These are phyloP conservation scores for Haliclystus octoradiatus DNA, from an alignment of 30 jellyfish, hydroid and myxozoan species.

Conservation along the genomic window DNA sequence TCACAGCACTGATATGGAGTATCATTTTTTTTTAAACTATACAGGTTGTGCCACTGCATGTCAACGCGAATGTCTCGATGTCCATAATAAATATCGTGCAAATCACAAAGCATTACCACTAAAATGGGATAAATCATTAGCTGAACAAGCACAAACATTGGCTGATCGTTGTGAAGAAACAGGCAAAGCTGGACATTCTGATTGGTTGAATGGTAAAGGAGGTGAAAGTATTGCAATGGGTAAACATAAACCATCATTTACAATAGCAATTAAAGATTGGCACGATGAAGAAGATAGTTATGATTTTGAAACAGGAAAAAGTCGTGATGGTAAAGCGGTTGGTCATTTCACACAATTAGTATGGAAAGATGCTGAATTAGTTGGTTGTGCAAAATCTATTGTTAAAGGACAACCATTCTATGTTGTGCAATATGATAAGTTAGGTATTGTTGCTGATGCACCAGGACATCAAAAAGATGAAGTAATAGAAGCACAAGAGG, in stretches of 20 bases:
- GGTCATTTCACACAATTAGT: constrained; percentile 65
- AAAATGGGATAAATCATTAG: constrained; percentile 52
- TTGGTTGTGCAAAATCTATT: constrained; percentile 52
- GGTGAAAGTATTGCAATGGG: constrained; percentile 73
- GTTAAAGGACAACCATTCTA: constrained; percentile 58
- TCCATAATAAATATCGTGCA: constrained; percentile 49
- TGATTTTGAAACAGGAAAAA: constrained; percentile 59
- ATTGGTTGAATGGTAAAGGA: constrained; percentile 64
- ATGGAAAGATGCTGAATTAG: constrained; percentile 50
- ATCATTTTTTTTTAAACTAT: too few species aligned
- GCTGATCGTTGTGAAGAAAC: constrained; percentile 44
- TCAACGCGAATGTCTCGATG: constrained; percentile 56
- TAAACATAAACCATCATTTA: constrained; percentile 41
- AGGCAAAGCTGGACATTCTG: constrained; percentile 43
- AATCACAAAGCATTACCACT: constrained; percentile 58
- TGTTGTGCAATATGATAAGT: constrained; percentile 57
- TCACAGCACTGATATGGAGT: too few species aligned
- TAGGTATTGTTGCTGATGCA: constrained; percentile 31
- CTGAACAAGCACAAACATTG: constrained; percentile 58
- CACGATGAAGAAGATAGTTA: constrained; percentile 51
- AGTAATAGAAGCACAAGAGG: constrained; percentile 50
- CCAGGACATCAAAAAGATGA: constrained; percentile 23
- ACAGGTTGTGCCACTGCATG: constrained; percentile 60
- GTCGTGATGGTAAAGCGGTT: constrained; percentile 36
- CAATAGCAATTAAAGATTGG: constrained; percentile 62